phyloP scores from a whole-genome alignment of 2,113 vertebrate species.

The Orthonyx spaldingii region DNA sequence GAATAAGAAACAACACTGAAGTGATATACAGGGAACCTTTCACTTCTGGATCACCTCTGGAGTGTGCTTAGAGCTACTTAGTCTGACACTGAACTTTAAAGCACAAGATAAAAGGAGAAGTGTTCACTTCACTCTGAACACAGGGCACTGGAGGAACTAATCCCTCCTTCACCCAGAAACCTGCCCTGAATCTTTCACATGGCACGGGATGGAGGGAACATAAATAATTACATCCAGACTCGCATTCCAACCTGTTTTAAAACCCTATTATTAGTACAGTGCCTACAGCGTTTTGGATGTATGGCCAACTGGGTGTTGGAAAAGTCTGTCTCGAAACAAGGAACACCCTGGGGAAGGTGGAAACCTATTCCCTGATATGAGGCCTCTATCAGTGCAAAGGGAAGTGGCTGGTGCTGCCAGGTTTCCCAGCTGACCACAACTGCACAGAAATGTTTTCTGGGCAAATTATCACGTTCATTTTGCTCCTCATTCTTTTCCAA shows the following conservation, averaged over 20 bases:
- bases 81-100: neutral
- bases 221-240: neutral
- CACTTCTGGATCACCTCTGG: neutral
- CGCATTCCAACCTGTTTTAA: neutral
- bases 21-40: neutral
- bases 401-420: neutral
- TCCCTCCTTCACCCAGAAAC: neutral
- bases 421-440: neutral
- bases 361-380: neutral
- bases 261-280: neutral
- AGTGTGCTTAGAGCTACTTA: neutral
- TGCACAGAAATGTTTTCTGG: neutral
- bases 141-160: neutral
- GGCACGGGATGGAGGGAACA: neutral
- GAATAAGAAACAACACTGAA: neutral
- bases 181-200: neutral
- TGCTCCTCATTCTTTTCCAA: neutral
- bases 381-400: neutral
- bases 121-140: neutral
- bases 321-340: neutral
- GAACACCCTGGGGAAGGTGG: neutral
- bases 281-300: neutral
- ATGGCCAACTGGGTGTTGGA: neutral
- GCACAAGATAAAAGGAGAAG: neutral
- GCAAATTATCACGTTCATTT: neutral